Evolutionary conservation across 2,888 invertebrate genomes (phyloP).

Genomic region (Drosophila birchii): DNA sequence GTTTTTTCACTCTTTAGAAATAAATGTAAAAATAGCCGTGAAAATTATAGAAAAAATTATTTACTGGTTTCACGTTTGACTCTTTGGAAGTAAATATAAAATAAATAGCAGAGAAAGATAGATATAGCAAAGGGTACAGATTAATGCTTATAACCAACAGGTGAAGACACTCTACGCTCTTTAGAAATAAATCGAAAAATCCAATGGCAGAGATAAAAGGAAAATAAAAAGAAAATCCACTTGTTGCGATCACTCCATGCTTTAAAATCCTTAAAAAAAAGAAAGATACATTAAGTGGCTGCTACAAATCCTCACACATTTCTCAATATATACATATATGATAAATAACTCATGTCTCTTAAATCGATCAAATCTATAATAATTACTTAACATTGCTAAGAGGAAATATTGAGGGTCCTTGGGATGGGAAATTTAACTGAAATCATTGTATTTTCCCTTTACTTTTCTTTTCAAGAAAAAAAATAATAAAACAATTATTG

Average conservation of each 20-base stretch:
- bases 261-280: too few relatives aligned
- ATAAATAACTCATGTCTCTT: background rate
- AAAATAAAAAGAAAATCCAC: background rate
- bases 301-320: background rate
- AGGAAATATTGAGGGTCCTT: constrained; percentile 1
- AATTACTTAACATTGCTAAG: constrained; percentile 53
- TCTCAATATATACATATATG: background rate
- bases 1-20: background rate
- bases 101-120: too few relatives aligned
- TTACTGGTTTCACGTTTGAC: background rate
- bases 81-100: background rate
- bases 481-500: constrained; percentile 4
- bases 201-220: background rate
- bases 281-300: too few relatives aligned
- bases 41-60: background rate
- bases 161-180: background rate
- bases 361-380: constrained; percentile 51
- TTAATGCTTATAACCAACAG: background rate
- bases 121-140: too few relatives aligned
- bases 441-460: constrained; percentile 3
- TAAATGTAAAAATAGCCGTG: background rate
- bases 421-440: background rate
- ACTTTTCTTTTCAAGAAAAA: background rate
- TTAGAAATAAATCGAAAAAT: background rate
- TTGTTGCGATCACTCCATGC: background rate